A percentile compares a stretch with the other conserved stretches of the same genome.
Conservation (phyloP, 2,888 invertebrate species). For the Sericinus montela region DNA sequence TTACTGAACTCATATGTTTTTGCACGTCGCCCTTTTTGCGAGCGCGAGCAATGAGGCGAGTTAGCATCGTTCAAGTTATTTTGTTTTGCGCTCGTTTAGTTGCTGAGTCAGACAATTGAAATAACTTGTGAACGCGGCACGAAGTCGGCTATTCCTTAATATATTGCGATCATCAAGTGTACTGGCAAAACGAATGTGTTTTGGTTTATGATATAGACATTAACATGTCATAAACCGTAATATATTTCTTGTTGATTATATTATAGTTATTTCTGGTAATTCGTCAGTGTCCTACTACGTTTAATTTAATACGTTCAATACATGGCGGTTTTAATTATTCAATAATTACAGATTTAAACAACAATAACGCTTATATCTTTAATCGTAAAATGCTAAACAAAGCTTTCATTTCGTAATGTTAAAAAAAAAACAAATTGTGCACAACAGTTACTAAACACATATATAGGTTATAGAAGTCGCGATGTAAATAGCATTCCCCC, state of each 20-base stretch:
- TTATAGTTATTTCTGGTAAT: too few relatives aligned
- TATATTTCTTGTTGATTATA: background rate
- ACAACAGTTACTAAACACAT: too few relatives aligned
- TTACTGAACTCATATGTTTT: conserved; percentile 23
- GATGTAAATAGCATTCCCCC: too few relatives aligned
- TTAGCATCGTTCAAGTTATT: conserved; percentile 9
- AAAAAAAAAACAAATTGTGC: too few relatives aligned
- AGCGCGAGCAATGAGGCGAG: conserved; percentile 2
- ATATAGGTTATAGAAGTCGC: too few relatives aligned
- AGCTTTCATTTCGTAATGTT: too few relatives aligned
- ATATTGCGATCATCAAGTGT: conserved; percentile 1
- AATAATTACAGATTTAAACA: background rate
- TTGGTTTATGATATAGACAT: background rate
- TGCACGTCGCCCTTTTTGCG: conserved; percentile 21
- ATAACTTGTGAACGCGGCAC: conserved; percentile 4
- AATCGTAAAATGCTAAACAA: too few relatives aligned
- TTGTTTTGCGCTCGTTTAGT: conserved; percentile 6
- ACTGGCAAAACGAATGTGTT: background rate
- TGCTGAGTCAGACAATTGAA: conserved; percentile 17
- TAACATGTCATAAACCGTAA: background rate
- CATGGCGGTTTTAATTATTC: too few relatives aligned
- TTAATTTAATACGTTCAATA: too few relatives aligned
- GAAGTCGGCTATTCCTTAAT: background rate
- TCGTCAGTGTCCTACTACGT: too few relatives aligned
- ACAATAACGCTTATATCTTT: too few relatives aligned